A percentile compares a stretch with the other conserved stretches of the same genome.
phyloP scores from a whole-genome alignment of 2,888 invertebrate genomes.

The Gnatocerus cornutus region DNA sequence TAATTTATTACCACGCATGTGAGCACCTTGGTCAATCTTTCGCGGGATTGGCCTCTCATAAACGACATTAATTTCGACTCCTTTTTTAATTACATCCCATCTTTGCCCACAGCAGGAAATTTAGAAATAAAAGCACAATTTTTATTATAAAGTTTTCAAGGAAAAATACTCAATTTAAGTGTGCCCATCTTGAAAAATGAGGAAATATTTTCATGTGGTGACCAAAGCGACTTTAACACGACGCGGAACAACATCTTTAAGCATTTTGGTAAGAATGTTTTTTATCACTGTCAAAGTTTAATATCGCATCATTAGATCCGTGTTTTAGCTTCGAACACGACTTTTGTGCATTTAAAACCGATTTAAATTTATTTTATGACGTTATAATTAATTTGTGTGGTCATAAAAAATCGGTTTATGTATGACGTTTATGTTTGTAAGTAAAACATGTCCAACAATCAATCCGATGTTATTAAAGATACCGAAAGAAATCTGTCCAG shows the following conservation, averaged over 20 bases:
- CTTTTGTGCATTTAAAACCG: slow-evolving; percentile 25
- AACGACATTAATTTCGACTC: too few relatives aligned
- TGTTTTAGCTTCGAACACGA: slow-evolving; percentile 12
- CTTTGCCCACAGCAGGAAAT: too few relatives aligned
- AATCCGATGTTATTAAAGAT: slow-evolving; percentile 30
- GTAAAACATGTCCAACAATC: slow-evolving; percentile 42
- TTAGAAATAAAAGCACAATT: too few relatives aligned
- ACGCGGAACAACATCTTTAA: neutral
- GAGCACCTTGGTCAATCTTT: slow-evolving; percentile 29
- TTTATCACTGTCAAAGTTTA: slow-evolving; percentile 8
- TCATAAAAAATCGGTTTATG: slow-evolving; percentile 39
- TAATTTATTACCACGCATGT: slow-evolving; percentile 25
- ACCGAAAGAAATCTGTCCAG: slow-evolving; percentile 29
- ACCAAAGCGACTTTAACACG: neutral
- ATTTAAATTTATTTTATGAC: slow-evolving; percentile 42
- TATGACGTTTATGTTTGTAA: slow-evolving; percentile 40
- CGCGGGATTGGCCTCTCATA: neutral
- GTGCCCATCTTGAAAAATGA: too few relatives aligned
- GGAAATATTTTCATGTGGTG: too few relatives aligned
- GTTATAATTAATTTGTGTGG: slow-evolving; percentile 43
- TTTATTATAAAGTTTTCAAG: too few relatives aligned
- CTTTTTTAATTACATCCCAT: too few relatives aligned
- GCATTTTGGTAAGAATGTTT: neutral
- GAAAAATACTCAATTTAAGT: neutral
- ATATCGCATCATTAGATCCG: slow-evolving; percentile 12